These are phyloP conservation scores for Drosophila arizonae DNA, from an alignment of 1,140 invertebrate species.

Conservation along the genomic window DNA sequence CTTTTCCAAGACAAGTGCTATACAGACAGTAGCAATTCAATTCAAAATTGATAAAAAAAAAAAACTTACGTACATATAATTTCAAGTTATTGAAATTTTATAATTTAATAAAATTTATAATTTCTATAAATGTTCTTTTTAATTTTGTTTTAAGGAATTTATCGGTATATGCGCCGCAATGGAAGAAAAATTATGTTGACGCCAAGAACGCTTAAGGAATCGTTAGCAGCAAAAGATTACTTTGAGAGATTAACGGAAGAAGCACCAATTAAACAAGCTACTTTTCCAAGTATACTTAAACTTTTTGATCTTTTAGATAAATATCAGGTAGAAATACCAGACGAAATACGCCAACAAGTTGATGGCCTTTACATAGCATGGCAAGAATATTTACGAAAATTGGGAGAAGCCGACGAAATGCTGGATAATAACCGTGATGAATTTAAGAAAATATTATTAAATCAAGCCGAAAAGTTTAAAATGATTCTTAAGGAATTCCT, in stretches of 20 bases:
- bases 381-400: constrained; percentile 60
- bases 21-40: too few relatives aligned
- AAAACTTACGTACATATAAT: too few relatives aligned
- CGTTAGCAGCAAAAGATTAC: constrained; percentile 44
- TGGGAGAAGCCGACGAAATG: constrained; percentile 60
- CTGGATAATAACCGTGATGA: constrained; percentile 62
- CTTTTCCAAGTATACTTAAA: constrained; percentile 51
- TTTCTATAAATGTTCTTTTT: constrained; percentile 2
- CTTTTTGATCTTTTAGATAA: constrained; percentile 57
- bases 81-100: too few relatives aligned
- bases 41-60: background rate
- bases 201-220: constrained; percentile 57
- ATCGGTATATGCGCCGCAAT: constrained; percentile 61
- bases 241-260: constrained; percentile 54
- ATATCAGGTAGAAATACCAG: constrained; percentile 52
- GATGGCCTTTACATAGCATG: constrained; percentile 41
- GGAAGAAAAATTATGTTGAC: constrained; percentile 46
- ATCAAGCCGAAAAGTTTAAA: constrained; percentile 63
- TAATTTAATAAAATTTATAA: too few relatives aligned
- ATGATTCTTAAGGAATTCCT: constrained; percentile 60
- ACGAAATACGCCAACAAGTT: constrained; percentile 43
- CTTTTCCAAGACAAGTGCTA: too few relatives aligned
- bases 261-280: constrained; percentile 48
- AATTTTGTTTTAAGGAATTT: constrained; percentile 59
- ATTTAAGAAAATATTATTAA: constrained; percentile 55